A percentile compares a stretch with the other conserved stretches of the same genome.
phyloP scores from a whole-genome alignment of 2,888 invertebrate species.

The Frankliniella intonsa region DNA sequence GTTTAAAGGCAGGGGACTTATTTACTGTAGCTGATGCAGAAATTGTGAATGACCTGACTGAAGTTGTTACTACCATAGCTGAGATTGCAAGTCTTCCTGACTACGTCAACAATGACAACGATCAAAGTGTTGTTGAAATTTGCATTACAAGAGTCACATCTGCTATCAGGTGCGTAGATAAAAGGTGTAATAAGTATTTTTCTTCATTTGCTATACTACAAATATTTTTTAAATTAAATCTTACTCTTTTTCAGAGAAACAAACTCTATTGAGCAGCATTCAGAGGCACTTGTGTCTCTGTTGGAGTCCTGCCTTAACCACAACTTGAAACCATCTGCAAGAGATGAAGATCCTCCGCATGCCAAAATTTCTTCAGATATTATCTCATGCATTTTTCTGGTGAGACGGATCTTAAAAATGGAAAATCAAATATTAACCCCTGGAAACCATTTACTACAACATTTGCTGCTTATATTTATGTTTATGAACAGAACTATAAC shows the following conservation, averaged over 20 bases:
- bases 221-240: constrained; percentile 13
- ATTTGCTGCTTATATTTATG: constrained; percentile 39
- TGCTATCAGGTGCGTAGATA: constrained; percentile 62
- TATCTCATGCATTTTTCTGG: constrained; percentile 90
- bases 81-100: constrained; percentile 77
- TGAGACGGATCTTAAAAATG: constrained; percentile 48
- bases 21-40: constrained; percentile 82
- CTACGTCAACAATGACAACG: constrained; percentile 81
- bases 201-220: not conserved
- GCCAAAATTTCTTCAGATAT: constrained; percentile 95
- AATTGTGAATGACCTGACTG: constrained; percentile 77
- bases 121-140: constrained; percentile 92
- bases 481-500: constrained; percentile 58
- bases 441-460: constrained; percentile 42
- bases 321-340: constrained; percentile 71
- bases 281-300: constrained; percentile 73
- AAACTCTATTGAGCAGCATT: constrained; percentile 78
- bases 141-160: constrained; percentile 87
- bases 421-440: not conserved
- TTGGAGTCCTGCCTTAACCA: constrained; percentile 84
- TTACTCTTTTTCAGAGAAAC: constrained; percentile 59
- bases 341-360: constrained; percentile 89
- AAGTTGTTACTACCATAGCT: constrained; percentile 72
- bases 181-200: not conserved
- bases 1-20: constrained; percentile 72